phyloP scores from a whole-genome alignment of 2,797 vertebrate species.

The Sebastes iracundus region DNA sequence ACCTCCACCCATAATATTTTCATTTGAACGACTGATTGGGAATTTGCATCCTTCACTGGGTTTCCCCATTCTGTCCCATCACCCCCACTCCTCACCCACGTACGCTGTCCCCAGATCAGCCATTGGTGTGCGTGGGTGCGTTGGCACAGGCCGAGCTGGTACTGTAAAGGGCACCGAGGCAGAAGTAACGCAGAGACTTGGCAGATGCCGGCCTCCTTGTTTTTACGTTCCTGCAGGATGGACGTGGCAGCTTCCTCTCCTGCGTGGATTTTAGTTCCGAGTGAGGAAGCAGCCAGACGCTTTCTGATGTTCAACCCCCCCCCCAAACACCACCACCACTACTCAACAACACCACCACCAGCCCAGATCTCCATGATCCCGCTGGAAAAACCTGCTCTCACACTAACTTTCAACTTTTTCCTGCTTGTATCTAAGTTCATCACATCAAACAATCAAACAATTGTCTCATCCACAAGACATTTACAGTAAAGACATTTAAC shows the following conservation, averaged over 20 bases:
- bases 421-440: background rate
- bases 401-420: constrained; percentile 19
- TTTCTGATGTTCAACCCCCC: constrained; percentile 48
- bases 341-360: background rate
- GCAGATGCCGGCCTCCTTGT: constrained; percentile 74
- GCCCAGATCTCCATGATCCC: background rate
- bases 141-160: constrained; percentile 47
- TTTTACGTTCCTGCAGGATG: constrained; percentile 63
- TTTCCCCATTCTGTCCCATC: background rate
- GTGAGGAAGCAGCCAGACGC: constrained; percentile 69
- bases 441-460: background rate
- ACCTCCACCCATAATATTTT: constrained; percentile 40
- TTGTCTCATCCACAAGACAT: background rate
- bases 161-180: constrained; percentile 65
- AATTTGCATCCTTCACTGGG: constrained; percentile 72
- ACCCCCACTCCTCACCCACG: background rate
- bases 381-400: background rate
- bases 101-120: constrained; percentile 36
- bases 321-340: background rate
- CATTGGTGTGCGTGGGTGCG: constrained; percentile 42
- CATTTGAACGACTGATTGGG: constrained; percentile 61
- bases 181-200: constrained; percentile 77
- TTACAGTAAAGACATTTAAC: background rate
- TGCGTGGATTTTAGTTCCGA: constrained; percentile 67
- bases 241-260: constrained; percentile 57